Base-by-base conservation (phyloP, 2,888 invertebrate species). In the Cetonia aurata region DNA sequence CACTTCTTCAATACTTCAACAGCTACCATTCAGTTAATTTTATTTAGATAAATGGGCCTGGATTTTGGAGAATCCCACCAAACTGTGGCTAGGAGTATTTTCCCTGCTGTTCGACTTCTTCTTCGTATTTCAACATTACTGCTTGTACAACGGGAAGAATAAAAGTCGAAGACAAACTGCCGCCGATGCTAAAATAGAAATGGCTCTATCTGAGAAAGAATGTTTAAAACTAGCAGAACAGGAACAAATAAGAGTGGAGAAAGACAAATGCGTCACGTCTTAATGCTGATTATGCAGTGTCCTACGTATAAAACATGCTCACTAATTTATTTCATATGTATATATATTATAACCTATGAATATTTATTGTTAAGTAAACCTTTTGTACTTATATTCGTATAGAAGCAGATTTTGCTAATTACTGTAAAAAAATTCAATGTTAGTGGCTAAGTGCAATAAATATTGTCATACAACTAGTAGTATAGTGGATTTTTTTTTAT, bases 1-100 rank as follows among this genome's bases (percentile, higher is more conserved):
- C 4, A 25, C 25, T 25, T 25, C 25, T 25, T 25, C 25, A 25
- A 4, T 25, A 4, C 25, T 25, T 25, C 3, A 25, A 25, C 25
- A 25, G 25, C 4, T 25, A 25, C 25, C 25, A 25, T 25, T 25
- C 1, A 25, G 3, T 25, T 25, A 25, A 25, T 44, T 37, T 50
- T 62, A 9, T 69, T 71, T 10, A 74, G 74, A 69, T 48, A 69
- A 70, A 46, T 72, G 72, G 72, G 62, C 48, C 0, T 62, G 68
- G 48, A 52, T 74, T 13, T 42, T 67, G 15, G 72, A 72, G 67
- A 74, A 74, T 42, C 74, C 74, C 9, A 74, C 74, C 1, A 74
- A 74, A 55, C 62, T 74, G 44, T 69, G 72, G 44, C n/a, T 74
- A 13, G 74, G 72, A 56, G 37, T 74, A 42, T 55, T 74, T 25